Conservation (phyloP, 1,140 invertebrate species). For the Heliconius hewitsoni region DNA sequence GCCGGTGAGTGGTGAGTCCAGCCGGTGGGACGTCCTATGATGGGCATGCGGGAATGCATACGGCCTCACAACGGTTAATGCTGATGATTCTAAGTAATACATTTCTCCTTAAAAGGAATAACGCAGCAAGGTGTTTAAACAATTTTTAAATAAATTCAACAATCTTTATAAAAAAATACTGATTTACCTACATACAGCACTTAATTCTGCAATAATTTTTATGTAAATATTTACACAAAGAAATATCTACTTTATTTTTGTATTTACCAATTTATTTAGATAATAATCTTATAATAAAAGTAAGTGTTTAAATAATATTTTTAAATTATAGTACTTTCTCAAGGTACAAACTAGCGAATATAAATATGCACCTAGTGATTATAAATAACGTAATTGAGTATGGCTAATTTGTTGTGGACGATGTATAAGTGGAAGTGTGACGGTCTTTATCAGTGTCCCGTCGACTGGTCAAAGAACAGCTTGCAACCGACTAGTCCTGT, state of each 20-base stretch:
- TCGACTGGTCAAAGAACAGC: slow-evolving; percentile 53
- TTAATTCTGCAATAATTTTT: background rate
- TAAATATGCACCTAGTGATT: slow-evolving; percentile 8
- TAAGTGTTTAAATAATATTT: background rate
- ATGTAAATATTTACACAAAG: background rate
- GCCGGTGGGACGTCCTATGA: slow-evolving; percentile 43
- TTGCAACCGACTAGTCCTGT: slow-evolving; percentile 46
- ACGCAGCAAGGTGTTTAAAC: slow-evolving; percentile 26
- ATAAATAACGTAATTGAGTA: slow-evolving; percentile 41
- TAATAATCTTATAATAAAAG: background rate
- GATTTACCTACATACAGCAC: background rate
- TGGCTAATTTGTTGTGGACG: slow-evolving; percentile 40
- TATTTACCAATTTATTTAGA: background rate
- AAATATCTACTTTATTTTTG: background rate
- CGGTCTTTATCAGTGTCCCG: slow-evolving; percentile 46
- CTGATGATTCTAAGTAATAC: slow-evolving; percentile 24
- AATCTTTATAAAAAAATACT: slow-evolving; percentile 3
- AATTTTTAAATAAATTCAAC: background rate
- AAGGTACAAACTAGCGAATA: background rate
- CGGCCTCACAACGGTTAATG: slow-evolving; percentile 31
- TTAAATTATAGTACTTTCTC: background rate
- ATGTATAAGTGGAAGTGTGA: slow-evolving; percentile 43
- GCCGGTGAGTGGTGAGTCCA: slow-evolving; percentile 73
- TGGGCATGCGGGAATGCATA: slow-evolving; percentile 26
- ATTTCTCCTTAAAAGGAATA: slow-evolving; percentile 24